These are phyloP conservation scores for Adelges cooleyi DNA, from an alignment of 1,140 invertebrate genomes.

Conservation along the genomic window DNA sequence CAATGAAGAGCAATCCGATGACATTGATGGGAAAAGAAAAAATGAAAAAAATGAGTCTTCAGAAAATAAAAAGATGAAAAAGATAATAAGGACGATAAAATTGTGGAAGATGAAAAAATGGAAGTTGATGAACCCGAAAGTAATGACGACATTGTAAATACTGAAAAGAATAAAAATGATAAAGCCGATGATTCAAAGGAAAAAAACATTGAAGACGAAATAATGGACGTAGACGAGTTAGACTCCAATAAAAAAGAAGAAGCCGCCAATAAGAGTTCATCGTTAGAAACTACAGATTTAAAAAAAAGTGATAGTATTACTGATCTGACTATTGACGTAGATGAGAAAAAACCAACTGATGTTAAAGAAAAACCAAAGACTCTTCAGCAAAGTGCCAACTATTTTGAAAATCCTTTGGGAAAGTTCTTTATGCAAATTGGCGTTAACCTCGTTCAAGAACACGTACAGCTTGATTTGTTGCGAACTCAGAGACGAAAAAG, in stretches of 20 bases:
- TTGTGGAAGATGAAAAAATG: conserved; percentile 36
- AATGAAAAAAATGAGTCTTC: conserved; percentile 29
- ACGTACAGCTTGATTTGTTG: conserved; percentile 80
- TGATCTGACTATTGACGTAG: conserved; percentile 21
- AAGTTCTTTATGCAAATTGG: conserved; percentile 90
- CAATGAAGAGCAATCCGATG: conserved; percentile 33
- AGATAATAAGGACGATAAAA: conserved; percentile 39
- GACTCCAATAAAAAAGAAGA: conserved; percentile 31
- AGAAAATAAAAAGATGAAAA: conserved; percentile 37
- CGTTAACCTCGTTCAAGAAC: conserved; percentile 80
- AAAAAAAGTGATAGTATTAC: conserved; percentile 35
- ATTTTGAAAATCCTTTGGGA: conserved; percentile 75
- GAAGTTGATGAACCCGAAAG: conserved; percentile 41
- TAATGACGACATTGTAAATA: conserved; percentile 36
- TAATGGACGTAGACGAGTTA: conserved; percentile 30
- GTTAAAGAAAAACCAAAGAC: conserved; percentile 32
- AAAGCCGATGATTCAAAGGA: conserved; percentile 30
- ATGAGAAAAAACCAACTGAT: conserved; percentile 30
- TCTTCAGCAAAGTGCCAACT: conserved; percentile 38
- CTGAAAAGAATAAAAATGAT: conserved; percentile 3
- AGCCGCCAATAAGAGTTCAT: conserved; percentile 31
- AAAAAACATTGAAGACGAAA: conserved; percentile 31
- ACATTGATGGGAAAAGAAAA: conserved; percentile 36
- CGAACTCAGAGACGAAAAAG: conserved; percentile 74
- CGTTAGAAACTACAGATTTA: conserved; percentile 36